Percentiles rank a stretch among this genome's conserved stretches.
Conservation (phyloP, 2,888 invertebrate species). For the Gortyna flavago region DNA sequence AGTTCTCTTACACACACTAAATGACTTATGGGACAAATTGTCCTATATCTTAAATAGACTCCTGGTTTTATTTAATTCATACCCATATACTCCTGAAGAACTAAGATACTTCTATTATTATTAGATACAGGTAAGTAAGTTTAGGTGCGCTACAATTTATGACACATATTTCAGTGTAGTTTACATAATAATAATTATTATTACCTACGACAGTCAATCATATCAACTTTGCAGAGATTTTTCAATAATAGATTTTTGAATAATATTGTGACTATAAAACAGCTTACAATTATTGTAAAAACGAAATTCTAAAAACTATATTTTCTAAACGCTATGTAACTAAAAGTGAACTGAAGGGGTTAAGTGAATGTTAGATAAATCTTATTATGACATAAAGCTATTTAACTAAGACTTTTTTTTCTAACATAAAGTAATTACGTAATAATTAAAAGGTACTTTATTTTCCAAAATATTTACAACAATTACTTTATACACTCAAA, state of each 20-base stretch:
- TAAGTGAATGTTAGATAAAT: constrained; percentile 13
- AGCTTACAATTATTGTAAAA: constrained; percentile 25
- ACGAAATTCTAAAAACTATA: constrained; percentile 5
- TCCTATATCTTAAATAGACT: constrained; percentile 41
- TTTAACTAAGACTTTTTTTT: constrained; percentile 32
- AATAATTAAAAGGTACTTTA: constrained; percentile 35
- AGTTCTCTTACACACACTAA: constrained; percentile 40
- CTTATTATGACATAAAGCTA: constrained; percentile 42
- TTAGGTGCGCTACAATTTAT: constrained; percentile 30
- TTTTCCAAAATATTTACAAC: constrained; percentile 50
- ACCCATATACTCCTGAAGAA: constrained; percentile 39
- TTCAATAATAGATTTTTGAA: neutral
- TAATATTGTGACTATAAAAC: constrained; percentile 31
- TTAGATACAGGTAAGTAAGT: constrained; percentile 23
- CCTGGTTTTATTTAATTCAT: constrained; percentile 26
- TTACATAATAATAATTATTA: constrained; percentile 23
- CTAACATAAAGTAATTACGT: constrained; percentile 43
- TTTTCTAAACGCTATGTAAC: constrained; percentile 11
- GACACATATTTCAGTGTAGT: constrained; percentile 36
- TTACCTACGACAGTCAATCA: constrained; percentile 48
- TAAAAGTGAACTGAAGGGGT: constrained; percentile 4
- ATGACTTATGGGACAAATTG: constrained; percentile 33
- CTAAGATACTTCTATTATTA: constrained; percentile 24
- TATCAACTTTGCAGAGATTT: constrained; percentile 43
- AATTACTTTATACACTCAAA: constrained; percentile 17